Evolutionary conservation across 1,140 invertebrate species (phyloP).

Genomic region (Vanessa tameamea): DNA sequence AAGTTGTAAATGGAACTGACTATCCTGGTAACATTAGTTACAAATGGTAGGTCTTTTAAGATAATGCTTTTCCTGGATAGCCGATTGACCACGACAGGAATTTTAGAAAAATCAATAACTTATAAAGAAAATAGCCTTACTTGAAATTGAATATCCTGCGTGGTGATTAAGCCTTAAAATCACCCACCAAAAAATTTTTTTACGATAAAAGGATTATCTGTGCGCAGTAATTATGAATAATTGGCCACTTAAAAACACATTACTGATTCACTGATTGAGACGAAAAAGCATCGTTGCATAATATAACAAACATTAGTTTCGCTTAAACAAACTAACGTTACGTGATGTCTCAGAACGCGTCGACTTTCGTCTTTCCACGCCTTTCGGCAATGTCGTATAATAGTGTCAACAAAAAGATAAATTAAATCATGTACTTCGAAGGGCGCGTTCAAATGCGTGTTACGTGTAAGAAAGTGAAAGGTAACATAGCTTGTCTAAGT

Average conservation of each 20-base stretch:
- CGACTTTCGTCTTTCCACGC: conserved; percentile 43
- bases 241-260: conserved; percentile 28
- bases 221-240: conserved; percentile 10
- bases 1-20: too few species aligned
- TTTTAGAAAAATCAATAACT: too few species aligned
- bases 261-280: conserved; percentile 26
- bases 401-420: conserved; percentile 48
- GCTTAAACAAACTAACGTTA: conserved; percentile 39
- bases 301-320: conserved; percentile 41
- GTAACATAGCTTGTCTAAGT: conserved; percentile 37
- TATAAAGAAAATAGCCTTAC: too few species aligned
- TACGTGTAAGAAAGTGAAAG: conserved; percentile 52
- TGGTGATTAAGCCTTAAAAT: background rate
- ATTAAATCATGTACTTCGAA: conserved; percentile 28
- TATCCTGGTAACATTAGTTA: too few species aligned
- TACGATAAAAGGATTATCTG: background rate
- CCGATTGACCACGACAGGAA: too few species aligned
- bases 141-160: too few species aligned
- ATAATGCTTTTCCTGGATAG: too few species aligned
- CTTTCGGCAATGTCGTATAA: conserved; percentile 35
- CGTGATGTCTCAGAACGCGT: conserved; percentile 38
- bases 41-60: too few species aligned
- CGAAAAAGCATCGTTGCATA: conserved; percentile 31
- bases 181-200: background rate
- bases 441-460: conserved; percentile 44